phyloP scores from a whole-genome alignment of 1,140 invertebrate species.

The Cydia strobilella region DNA sequence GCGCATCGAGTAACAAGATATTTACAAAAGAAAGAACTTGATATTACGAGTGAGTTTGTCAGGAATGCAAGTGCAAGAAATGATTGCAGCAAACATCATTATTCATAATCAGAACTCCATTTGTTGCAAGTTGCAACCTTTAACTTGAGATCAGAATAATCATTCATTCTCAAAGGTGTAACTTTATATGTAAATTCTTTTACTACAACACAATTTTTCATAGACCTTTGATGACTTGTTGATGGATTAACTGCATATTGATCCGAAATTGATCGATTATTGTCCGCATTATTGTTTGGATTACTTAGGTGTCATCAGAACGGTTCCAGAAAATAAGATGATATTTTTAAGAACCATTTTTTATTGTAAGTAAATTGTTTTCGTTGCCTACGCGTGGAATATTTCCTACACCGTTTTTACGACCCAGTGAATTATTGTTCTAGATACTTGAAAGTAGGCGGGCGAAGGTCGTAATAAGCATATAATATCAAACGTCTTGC shows the following conservation, averaged over 20 bases:
- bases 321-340: too few relatives aligned
- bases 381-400: not conserved
- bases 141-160: conserved; percentile 22
- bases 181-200: conserved; percentile 16
- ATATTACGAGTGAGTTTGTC: conserved; percentile 6
- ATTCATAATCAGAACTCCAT: conserved; percentile 25
- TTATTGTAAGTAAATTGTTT: not conserved
- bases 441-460: conserved; percentile 31
- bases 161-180: conserved; percentile 1
- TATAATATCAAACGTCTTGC: conserved; percentile 14
- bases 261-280: conserved; percentile 9
- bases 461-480: conserved; percentile 28
- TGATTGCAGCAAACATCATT: conserved; percentile 27
- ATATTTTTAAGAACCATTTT: not conserved
- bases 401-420: not conserved
- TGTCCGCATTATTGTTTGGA: not conserved
- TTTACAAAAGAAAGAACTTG: conserved; percentile 17
- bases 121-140: conserved; percentile 23
- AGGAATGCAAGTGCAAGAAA: conserved; percentile 28
- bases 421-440: conserved; percentile 25
- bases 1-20: conserved; percentile 18
- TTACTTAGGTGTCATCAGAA: not conserved
- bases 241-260: not conserved
- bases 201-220: not conserved
- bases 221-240: not conserved